Percentiles rank a stretch among this genome's conserved stretches.
Evolutionary conservation across 1,140 invertebrate species (phyloP).

Genomic region (Hypothenemus hampei): DNA sequence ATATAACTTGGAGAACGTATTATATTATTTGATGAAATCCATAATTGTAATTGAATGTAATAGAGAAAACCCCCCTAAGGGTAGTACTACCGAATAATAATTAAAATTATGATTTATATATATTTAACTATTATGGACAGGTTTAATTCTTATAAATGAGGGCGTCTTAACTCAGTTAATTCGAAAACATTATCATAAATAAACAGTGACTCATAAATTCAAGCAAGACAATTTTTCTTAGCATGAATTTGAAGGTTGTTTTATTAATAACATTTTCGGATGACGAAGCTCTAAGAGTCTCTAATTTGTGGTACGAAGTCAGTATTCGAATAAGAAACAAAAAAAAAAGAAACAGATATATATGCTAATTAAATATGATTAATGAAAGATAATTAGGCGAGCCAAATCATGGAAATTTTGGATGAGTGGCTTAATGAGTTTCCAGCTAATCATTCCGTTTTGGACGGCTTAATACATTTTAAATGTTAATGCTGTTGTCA

Average conservation of each 20-base stretch:
- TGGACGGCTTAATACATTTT: slow-evolving; percentile 18
- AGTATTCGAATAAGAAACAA: slow-evolving; percentile 4
- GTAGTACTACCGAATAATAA: no score
- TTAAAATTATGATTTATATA: no score
- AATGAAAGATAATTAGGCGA: slow-evolving; percentile 26
- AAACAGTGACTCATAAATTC: background rate
- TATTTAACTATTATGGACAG: no score
- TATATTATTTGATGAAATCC: no score
- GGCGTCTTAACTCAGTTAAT: background rate
- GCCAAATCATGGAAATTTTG: slow-evolving; percentile 23
- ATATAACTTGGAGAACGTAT: no score
- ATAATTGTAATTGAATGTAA: no score
- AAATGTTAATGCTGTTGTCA: slow-evolving; percentile 5
- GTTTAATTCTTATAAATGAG: no score
- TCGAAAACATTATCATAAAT: background rate
- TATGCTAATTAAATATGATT: slow-evolving; percentile 30
- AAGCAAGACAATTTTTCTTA: background rate
- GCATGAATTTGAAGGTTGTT: background rate
- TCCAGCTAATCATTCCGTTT: slow-evolving; percentile 18
- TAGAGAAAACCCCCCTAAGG: no score
- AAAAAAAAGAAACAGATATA: slow-evolving; percentile 25
- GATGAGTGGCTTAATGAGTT: slow-evolving; percentile 22
- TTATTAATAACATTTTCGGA: background rate
- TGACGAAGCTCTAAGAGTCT: background rate
- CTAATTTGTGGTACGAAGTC: background rate